Conservation (phyloP, 2,797 vertebrate genomes). For the Notolepis coatsorum region DNA sequence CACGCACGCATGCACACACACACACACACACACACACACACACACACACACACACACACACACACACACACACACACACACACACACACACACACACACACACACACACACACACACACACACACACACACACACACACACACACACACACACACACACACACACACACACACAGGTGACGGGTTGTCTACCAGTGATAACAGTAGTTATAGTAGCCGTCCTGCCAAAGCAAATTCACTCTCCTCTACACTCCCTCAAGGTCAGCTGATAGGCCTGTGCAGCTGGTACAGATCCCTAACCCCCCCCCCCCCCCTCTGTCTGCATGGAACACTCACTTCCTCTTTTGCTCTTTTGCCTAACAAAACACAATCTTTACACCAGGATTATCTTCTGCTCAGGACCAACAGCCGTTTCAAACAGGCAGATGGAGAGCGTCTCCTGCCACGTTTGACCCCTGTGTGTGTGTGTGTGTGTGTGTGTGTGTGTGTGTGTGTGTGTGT, state of each 20-base stretch:
- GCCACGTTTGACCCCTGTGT: no score
- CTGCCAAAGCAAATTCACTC: constrained; percentile 41
- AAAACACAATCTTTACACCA: constrained; percentile 43
- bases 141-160: not conserved
- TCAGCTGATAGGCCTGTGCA: constrained; percentile 20
- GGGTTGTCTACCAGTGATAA: constrained; percentile 54
- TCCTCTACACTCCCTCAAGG: constrained; percentile 39
- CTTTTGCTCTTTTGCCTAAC: constrained; percentile 51
- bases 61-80: constrained; percentile 4
- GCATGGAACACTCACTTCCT: not conserved
- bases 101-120: constrained; percentile 2
- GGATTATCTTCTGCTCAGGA: constrained; percentile 25
- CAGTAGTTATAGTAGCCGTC: constrained; percentile 12
- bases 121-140: constrained; percentile 18
- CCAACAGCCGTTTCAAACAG: constrained; percentile 44
- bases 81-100: not conserved
- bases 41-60: constrained; percentile 20
- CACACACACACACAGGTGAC: constrained; percentile 45
- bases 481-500: not conserved
- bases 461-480: constrained; percentile 2
- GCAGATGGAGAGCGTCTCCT: constrained; percentile 33
- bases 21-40: not conserved
- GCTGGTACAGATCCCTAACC: constrained; percentile 3
- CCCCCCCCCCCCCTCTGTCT: not conserved
- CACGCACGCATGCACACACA: not conserved